Evolutionary conservation across 2,888 invertebrate genomes (phyloP), one percentile per base, ranked within the genome.

Genomic region (Cheilosia vernalis): DNA sequence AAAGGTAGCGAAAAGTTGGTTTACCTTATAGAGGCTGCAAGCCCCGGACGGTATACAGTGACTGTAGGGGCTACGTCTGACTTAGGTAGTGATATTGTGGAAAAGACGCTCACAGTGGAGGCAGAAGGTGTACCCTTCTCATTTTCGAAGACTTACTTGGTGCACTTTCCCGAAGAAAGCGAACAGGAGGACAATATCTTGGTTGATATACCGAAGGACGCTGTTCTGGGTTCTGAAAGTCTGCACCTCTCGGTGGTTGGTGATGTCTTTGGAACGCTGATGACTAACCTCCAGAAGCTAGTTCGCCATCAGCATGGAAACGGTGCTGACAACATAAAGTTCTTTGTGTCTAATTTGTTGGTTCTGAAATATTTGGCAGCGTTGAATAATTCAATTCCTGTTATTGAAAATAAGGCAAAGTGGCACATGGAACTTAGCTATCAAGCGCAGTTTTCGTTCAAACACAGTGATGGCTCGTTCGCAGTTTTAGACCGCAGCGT

Each of bases 401-500:
- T 94, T 0, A 92, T 97, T 66, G 93, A 95, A 89, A 92, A 92
- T 1, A 94, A 95, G 89, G 92, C 93, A 0, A 90, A 92, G 27
- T 89, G 89, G 21, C 92, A 92, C 87, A 94, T 98, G 90, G 97
- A 98, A 89, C 93, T 94, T 24, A 98, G 98, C 10, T 99, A 98
- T 91, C 99, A 99, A 91, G 94, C 97, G 77, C 96, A 99, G 90
- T 93, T 99, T 90, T 96, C 95, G 0, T 99, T 96, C 91, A 95
- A 95, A 79, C 95, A 96, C 84, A 89, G 93, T 0, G 98, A 99
- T 91, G 98, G 98, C 2, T 98, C 98, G 0, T 99, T 98, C 92
- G 94, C 96, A 91, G 94, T 97, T 87, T 97, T 97, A 90, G 0
- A 91, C 93, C 13, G 92, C 93, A 88, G 90, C 0, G 85, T 87